Conservation (phyloP, 2,797 vertebrate species). For the Cichlasoma orientale region DNA sequence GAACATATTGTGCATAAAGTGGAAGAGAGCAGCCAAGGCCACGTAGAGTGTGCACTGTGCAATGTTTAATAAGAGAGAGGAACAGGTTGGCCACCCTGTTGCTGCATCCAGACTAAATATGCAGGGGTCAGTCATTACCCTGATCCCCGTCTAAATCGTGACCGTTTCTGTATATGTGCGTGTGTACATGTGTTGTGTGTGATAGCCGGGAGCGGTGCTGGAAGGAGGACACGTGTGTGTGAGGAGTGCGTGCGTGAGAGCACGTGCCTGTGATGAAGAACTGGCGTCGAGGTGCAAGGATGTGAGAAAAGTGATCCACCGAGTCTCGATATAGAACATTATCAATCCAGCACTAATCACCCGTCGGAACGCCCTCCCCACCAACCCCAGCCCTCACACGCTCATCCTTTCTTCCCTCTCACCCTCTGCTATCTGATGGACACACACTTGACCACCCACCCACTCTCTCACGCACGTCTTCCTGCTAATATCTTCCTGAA, state of each 20-base stretch:
- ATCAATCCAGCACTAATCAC: constrained; percentile 74
- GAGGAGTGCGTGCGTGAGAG: constrained; percentile 7
- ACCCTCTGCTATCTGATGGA: constrained; percentile 42
- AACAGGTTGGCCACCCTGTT: constrained; percentile 57
- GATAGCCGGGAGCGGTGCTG: background rate
- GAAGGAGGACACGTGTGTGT: constrained; percentile 40
- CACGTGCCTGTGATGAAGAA: constrained; percentile 49
- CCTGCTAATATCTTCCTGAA: constrained; percentile 20
- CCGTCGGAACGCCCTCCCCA: constrained; percentile 23
- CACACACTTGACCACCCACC: constrained; percentile 27
- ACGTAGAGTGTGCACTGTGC: constrained; percentile 11
- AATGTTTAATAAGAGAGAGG: constrained; percentile 16
- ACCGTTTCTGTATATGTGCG: background rate
- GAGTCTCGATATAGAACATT: constrained; percentile 73
- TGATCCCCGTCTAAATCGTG: background rate
- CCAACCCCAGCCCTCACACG: background rate
- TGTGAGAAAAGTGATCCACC: constrained; percentile 59
- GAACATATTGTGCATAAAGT: constrained; percentile 60
- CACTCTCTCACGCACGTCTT: background rate
- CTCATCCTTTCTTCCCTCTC: background rate
- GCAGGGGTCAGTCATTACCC: constrained; percentile 35
- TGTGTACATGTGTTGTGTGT: background rate
- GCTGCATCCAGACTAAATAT: constrained; percentile 39
- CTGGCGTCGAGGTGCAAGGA: constrained; percentile 36
- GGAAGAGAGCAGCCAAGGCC: constrained; percentile 40